Evolutionary conservation across 2,888 invertebrate species (phyloP).

Genomic region (Morpho achilles): DNA sequence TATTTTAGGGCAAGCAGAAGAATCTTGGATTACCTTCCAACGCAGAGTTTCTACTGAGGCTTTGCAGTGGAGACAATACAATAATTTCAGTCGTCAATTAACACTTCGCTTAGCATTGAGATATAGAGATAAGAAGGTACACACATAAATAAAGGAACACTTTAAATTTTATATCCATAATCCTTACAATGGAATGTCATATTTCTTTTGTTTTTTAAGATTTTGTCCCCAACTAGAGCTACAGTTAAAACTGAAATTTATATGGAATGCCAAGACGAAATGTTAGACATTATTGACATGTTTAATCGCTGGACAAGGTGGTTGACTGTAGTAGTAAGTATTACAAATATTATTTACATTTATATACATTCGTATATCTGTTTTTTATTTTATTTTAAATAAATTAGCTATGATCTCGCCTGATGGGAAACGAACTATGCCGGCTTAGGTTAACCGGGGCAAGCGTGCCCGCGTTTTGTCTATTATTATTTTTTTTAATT

Average conservation of each 20-base stretch:
- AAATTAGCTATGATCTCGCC: neutral
- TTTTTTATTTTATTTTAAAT: too few relatives aligned
- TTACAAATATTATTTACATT: neutral
- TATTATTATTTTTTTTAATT: too few relatives aligned
- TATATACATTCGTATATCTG: too few relatives aligned
- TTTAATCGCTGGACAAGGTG: conserved; percentile 64
- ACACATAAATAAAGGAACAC: neutral
- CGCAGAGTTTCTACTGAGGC: conserved; percentile 53
- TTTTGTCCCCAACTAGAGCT: conserved; percentile 50
- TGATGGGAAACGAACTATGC: neutral
- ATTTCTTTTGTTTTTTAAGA: conserved; percentile 36
- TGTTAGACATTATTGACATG: conserved; percentile 59
- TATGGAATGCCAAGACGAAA: conserved; percentile 51
- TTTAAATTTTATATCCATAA: too few relatives aligned
- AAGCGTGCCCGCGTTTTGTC: too few relatives aligned
- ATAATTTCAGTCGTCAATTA: conserved; percentile 55
- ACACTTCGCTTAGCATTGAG: conserved; percentile 49
- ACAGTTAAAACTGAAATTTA: conserved; percentile 49
- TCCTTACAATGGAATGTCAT: too few relatives aligned
- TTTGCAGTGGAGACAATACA: conserved; percentile 67
- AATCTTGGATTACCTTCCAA: conserved; percentile 49
- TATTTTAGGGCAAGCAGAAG: conserved; percentile 32
- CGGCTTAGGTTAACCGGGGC: too few relatives aligned
- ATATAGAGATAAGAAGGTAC: conserved; percentile 56
- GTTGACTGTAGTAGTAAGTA: conserved; percentile 50